A percentile compares a stretch with the other conserved stretches of the same genome.
These are phyloP conservation scores for Bradypodion ventrale DNA, from an alignment of 2,797 vertebrate species.

Conservation along the genomic window DNA sequence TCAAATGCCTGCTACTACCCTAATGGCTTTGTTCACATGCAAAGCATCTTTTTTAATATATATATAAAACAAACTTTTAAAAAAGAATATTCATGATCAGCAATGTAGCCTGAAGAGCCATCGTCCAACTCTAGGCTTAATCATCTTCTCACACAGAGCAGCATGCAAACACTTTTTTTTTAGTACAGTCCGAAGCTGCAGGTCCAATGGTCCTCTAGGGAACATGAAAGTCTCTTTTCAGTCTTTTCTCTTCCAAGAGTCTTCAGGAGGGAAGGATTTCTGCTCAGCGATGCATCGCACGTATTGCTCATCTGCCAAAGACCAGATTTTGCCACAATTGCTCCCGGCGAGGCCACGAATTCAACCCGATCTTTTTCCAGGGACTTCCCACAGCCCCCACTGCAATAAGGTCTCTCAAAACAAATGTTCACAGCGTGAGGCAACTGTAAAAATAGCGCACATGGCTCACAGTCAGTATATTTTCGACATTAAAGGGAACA, in stretches of 20 bases:
- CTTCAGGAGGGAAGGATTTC: conserved; percentile 32
- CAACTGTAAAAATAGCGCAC: conserved; percentile 74
- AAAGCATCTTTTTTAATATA: no score
- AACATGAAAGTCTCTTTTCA: conserved; percentile 3
- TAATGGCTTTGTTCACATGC: conserved; percentile 77
- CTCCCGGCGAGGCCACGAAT: conserved; percentile 48
- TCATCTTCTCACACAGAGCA: conserved; percentile 63
- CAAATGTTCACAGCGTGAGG: conserved; percentile 79
- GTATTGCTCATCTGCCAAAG: conserved; percentile 42
- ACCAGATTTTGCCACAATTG: conserved; percentile 53
- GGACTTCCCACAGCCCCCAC: conserved; percentile 76
- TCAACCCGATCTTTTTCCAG: conserved; percentile 66
- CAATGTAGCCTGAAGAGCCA: conserved; percentile 50
- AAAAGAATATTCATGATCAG: conserved; percentile 61
- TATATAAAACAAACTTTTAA: no score
- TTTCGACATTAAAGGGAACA: conserved; percentile 50
- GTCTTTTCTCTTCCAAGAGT: background rate
- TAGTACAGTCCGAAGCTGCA: conserved; percentile 31
- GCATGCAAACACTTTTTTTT: conserved; percentile 55
- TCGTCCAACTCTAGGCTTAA: conserved; percentile 66
- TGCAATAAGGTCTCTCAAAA: conserved; percentile 80
- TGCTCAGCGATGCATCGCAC: conserved; percentile 34
- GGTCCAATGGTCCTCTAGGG: conserved; percentile 31
- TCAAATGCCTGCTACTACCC: conserved; percentile 55
- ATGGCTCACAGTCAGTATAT: conserved; percentile 69